phyloP scores from a whole-genome alignment of 2,113 vertebrate species.

The Ailuropoda melanoleuca region DNA sequence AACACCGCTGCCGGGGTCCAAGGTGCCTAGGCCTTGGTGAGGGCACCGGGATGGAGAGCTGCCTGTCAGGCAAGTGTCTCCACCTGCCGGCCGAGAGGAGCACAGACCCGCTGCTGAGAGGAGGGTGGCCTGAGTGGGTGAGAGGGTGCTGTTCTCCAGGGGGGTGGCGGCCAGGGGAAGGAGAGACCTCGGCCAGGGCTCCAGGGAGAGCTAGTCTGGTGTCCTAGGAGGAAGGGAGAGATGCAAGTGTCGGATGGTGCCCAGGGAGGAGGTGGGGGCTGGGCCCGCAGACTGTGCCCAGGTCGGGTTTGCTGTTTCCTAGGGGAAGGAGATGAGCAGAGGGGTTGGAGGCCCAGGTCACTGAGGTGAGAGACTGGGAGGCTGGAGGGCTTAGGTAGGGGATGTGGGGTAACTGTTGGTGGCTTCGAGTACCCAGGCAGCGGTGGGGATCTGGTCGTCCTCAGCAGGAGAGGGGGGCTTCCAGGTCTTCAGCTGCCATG shows the following conservation, averaged over 20 bases:
- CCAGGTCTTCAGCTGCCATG: neutral
- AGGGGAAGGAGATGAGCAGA: neutral
- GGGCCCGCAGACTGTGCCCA: neutral
- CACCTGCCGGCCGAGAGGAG: fast-evolving
- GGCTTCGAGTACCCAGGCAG: neutral
- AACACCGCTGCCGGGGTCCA: neutral
- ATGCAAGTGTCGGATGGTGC: neutral
- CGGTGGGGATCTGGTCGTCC: neutral
- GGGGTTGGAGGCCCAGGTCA: neutral
- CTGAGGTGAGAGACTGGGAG: fast-evolving
- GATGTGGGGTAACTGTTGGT: neutral
- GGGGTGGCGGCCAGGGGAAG: no score
- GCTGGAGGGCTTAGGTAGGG: neutral
- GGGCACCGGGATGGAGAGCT: neutral
- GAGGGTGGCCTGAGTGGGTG: neutral
- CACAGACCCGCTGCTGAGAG: fast-evolving
- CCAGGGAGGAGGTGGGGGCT: neutral
- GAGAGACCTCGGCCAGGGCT: neutral
- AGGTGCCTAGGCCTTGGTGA: neutral
- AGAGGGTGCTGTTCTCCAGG: neutral
- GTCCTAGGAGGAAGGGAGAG: neutral
- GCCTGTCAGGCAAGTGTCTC: neutral
- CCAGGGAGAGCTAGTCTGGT: fast-evolving
- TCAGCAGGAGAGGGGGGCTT: neutral
- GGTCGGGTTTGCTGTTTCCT: neutral